Evolutionary conservation across 2,797 vertebrate species (phyloP).

Genomic region (Menidia menidia): DNA sequence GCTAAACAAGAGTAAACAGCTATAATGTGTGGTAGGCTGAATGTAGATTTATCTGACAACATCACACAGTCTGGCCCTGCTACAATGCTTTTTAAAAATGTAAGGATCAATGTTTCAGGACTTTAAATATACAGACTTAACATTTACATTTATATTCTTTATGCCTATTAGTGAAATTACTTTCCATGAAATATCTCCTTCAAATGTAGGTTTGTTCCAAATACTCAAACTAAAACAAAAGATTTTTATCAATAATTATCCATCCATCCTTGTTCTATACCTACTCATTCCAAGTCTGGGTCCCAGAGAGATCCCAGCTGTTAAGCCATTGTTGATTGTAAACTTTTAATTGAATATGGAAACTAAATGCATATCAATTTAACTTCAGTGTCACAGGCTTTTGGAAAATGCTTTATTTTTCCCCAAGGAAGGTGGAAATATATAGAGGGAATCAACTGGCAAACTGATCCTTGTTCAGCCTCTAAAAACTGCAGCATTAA

Average conservation of each 20-base stretch:
- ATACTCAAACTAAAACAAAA: neutral
- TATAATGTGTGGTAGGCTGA: conserved; percentile 33
- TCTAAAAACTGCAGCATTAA: conserved; percentile 26
- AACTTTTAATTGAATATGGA: conserved; percentile 30
- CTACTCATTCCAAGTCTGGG: too few species aligned
- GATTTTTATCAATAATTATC: too few species aligned
- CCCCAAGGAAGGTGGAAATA: conserved; percentile 4
- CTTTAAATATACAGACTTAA: too few species aligned
- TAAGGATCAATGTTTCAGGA: conserved; percentile 6
- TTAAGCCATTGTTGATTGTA: neutral
- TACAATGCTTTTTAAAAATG: neutral
- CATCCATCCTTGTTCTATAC: too few species aligned
- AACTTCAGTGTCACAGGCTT: neutral
- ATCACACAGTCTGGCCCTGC: conserved; percentile 25
- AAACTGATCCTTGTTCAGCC: conserved; percentile 41
- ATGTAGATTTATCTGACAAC: conserved; percentile 44
- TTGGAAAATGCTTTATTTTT: neutral
- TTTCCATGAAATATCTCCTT: conserved; percentile 32
- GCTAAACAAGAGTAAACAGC: conserved; percentile 56
- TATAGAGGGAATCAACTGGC: conserved; percentile 24
- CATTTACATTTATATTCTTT: neutral
- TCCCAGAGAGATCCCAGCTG: too few species aligned
- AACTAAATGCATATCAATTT: conserved; percentile 18
- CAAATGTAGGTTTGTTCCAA: conserved; percentile 12
- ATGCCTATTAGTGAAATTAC: neutral